Evolutionary conservation across 2,113 vertebrate genomes (phyloP), one percentile per base, ranked within the genome.

Genomic region (Tyrannus savana): DNA sequence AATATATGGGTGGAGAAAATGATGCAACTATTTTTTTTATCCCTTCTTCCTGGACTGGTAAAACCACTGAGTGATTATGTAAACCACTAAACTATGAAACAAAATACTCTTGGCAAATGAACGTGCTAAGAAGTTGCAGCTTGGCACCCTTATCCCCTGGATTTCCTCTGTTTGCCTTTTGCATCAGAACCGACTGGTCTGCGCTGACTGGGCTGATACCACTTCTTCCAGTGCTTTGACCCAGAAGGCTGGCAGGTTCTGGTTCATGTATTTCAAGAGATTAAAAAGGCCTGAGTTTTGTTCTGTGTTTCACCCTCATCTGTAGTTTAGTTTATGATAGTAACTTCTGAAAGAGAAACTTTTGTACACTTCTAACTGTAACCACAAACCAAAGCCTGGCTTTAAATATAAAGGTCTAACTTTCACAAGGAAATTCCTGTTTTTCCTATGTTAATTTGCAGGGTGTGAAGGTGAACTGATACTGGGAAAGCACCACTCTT

Each of bases 21-120:
- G 10, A 82, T 87, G 49, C 75, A 95, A 95, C 33, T 82, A 3
- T 73, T 84, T 59, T 77, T 89, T 75, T 86, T 23, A 87, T 93
- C 50, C 72, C 39, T 86, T 95, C 78, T 90, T 94, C 87, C 93
- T 96, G 94, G 35, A 72, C 89, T 91, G 80, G 58, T 93, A 81
- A 94, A 96, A 94, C 94, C 89, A 94, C 87, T 91, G 53, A 60
- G 18, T 46, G 56, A 76, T 96, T 95, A 84, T 74, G 55, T 87
- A 88, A 96, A 95, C 93, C 95, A 95, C 93, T 96, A 76, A 93
- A 71, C 59, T 84, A 86, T 59, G 80, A 88, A 88, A 74, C 23
- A 84, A 82, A 92, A 90, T 71, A 84, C 39, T 84, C 55, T 72
- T 87, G 81, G 92, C 76, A 95, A 68, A 30, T 68, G 27, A 9